Conservation (phyloP, 2,888 invertebrate species). For the Sussaba pulchella region DNA sequence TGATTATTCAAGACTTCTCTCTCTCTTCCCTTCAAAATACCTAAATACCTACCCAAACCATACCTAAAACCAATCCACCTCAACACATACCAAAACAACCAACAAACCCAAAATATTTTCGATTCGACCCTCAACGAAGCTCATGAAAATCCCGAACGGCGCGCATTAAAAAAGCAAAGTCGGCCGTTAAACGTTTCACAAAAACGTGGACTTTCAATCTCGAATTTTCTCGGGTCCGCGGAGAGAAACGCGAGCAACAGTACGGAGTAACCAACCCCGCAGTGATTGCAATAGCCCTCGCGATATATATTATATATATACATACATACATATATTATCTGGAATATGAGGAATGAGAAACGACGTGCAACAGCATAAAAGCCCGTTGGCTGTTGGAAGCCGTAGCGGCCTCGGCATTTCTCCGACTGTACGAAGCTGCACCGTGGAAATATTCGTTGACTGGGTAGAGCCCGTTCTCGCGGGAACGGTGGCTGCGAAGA, state of each 20-base stretch:
- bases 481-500: too few relatives aligned
- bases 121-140: too few relatives aligned
- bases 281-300: background rate
- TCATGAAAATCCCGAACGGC: background rate
- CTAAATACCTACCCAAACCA: too few relatives aligned
- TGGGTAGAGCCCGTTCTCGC: constrained; percentile 6
- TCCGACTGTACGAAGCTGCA: constrained; percentile 40
- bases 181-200: constrained; percentile 3
- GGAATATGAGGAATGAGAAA: constrained; percentile 59
- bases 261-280: too few relatives aligned
- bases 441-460: constrained; percentile 61
- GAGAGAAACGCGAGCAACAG: constrained; percentile 4
- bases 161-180: constrained; percentile 12
- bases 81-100: too few relatives aligned
- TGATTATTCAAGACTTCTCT: too few relatives aligned
- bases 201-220: constrained; percentile 6
- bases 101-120: too few relatives aligned
- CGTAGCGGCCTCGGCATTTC: constrained; percentile 46
- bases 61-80: too few relatives aligned
- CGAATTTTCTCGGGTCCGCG: constrained; percentile 18
- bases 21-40: too few relatives aligned
- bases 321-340: constrained; percentile 11
- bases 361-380: constrained; percentile 37
- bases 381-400: constrained; percentile 23
- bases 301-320: background rate